These are phyloP conservation scores for Sebastes diaconus DNA, from an alignment of 2,797 vertebrate genomes.

Conservation along the genomic window DNA sequence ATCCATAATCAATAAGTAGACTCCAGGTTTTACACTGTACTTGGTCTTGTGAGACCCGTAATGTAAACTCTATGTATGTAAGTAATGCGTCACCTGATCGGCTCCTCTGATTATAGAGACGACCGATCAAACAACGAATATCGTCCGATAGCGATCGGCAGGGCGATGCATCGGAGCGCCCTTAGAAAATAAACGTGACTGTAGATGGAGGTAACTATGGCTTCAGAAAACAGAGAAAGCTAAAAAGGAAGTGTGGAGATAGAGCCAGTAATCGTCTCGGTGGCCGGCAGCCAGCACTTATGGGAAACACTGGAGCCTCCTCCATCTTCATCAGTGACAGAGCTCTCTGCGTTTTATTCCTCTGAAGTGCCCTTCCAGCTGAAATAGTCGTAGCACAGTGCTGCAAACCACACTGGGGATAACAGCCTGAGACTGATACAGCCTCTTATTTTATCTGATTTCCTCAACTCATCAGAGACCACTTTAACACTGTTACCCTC, in stretches of 20 bases:
- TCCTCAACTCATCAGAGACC: neutral
- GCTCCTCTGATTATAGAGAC: no score
- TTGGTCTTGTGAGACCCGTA: no score
- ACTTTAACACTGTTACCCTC: neutral
- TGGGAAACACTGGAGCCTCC: constrained; percentile 36
- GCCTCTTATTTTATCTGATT: constrained; percentile 29
- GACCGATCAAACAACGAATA: no score
- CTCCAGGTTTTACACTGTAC: no score
- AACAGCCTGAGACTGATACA: constrained; percentile 18
- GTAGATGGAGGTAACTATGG: neutral
- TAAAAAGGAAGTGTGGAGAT: neutral
- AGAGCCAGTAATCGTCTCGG: constrained; percentile 13
- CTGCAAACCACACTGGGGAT: constrained; percentile 4
- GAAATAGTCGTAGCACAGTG: constrained; percentile 16
- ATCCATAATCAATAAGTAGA: no score
- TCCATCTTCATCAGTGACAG: constrained; percentile 56
- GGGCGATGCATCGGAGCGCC: no score
- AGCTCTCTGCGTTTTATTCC: constrained; percentile 38
- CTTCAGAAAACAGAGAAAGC: neutral
- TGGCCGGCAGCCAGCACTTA: constrained; percentile 44
- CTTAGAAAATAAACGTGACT: no score
- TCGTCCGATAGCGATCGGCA: no score
- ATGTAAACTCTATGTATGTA: no score
- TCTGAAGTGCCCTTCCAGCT: constrained; percentile 44
- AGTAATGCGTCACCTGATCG: no score